These are phyloP conservation scores for Reticulitermes speratus DNA, from an alignment of 1,140 invertebrate species.

Conservation along the genomic window DNA sequence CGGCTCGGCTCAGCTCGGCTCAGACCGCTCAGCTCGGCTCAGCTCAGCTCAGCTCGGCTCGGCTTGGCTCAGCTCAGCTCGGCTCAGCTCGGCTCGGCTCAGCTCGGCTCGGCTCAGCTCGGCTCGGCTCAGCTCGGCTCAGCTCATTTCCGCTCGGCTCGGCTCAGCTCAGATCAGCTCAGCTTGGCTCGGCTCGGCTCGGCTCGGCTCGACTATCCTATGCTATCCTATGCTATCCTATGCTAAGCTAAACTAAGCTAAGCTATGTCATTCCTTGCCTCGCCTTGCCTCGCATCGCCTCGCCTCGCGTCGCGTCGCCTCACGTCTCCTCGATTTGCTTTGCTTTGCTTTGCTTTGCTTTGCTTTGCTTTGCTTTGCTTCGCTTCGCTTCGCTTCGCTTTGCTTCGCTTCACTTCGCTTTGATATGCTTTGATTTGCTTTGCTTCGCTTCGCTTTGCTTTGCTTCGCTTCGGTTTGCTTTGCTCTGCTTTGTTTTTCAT, in stretches of 20 bases:
- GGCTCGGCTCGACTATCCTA: too few species aligned
- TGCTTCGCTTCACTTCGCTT: background rate
- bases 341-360: constrained; percentile 20
- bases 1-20: too few species aligned
- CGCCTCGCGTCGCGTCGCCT: too few species aligned
- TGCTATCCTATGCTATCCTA: background rate
- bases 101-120: constrained; percentile 18
- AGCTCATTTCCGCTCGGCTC: constrained; percentile 7
- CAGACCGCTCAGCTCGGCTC: too few species aligned
- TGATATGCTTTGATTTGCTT: too few species aligned
- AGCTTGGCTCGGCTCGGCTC: constrained; percentile 24
- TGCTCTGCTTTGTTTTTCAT: too few species aligned
- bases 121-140: constrained; percentile 17
- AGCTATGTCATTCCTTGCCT: too few species aligned
- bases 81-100: background rate
- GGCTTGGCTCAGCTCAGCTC: constrained; percentile 10
- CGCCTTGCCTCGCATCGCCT: too few species aligned
- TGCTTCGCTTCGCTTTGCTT: constrained; percentile 7
- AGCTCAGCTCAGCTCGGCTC: background rate
- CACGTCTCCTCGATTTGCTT: too few species aligned
- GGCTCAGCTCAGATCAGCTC: constrained; percentile 12
- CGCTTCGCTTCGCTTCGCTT: constrained; percentile 6
- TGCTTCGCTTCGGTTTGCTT: too few species aligned
- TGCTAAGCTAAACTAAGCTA: too few species aligned
- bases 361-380: background rate